These are phyloP conservation scores for Scaptomyza caliginosa DNA, from an alignment of 2,888 invertebrate species.

Conservation along the genomic window DNA sequence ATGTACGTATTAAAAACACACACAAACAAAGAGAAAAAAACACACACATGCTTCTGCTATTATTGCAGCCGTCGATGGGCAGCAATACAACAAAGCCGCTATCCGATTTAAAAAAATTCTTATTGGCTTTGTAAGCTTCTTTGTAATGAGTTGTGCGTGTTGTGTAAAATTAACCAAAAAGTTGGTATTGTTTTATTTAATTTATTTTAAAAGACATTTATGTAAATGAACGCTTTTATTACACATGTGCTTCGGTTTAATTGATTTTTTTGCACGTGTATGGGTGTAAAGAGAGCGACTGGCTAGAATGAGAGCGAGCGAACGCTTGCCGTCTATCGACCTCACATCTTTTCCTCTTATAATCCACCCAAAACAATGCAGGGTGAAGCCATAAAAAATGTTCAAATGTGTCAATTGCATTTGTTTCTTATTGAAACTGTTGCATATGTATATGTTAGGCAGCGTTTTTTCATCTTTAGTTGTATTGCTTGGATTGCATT, in stretches of 20 bases:
- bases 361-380: slow-evolving; percentile 17
- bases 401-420: slow-evolving; percentile 40
- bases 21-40: slow-evolving; percentile 5
- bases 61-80: slow-evolving; percentile 37
- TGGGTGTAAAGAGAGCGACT: slow-evolving; percentile 48
- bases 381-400: slow-evolving; percentile 54
- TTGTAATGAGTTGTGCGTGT: slow-evolving; percentile 7
- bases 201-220: slow-evolving; percentile 10
- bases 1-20: background rate
- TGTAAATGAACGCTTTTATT: slow-evolving; percentile 32
- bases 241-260: slow-evolving; percentile 68
- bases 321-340: slow-evolving; percentile 52
- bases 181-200: slow-evolving; percentile 1
- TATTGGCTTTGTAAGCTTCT: slow-evolving; percentile 25
- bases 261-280: slow-evolving; percentile 69
- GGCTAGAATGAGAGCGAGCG: slow-evolving; percentile 25
- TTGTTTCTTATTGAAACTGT: slow-evolving; percentile 25
- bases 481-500: background rate
- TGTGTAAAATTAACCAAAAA: slow-evolving; percentile 22
- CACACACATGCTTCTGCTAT: slow-evolving; percentile 29
- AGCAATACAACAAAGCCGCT: slow-evolving; percentile 33
- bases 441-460: slow-evolving; percentile 1
- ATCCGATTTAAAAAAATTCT: slow-evolving; percentile 21
- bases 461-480: background rate
- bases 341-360: slow-evolving; percentile 33